phyloP scores from a whole-genome alignment of 2,113 vertebrate species.

The Uropsilus gracilis region DNA sequence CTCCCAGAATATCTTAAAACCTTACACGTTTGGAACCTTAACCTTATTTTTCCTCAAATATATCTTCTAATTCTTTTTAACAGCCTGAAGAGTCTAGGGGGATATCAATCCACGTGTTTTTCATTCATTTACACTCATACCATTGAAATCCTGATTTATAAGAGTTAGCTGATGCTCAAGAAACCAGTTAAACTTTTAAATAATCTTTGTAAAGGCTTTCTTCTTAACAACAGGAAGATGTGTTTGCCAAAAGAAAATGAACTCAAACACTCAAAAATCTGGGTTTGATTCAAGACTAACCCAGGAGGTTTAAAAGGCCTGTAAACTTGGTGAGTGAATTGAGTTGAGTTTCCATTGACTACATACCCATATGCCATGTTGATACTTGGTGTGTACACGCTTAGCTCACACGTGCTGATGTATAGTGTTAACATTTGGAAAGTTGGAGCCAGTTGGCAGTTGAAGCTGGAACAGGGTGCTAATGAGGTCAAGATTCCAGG shows the following conservation, averaged over 20 bases:
- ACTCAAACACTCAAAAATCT: constrained; percentile 77
- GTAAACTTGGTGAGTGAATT: constrained; percentile 67
- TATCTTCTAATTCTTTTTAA: constrained; percentile 48
- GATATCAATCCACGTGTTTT: constrained; percentile 73
- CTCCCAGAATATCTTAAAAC: not conserved
- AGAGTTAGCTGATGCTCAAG: constrained; percentile 73
- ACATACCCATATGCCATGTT: constrained; percentile 22
- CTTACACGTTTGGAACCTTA: constrained; percentile 13
- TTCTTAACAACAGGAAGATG: constrained; percentile 79
- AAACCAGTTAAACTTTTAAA: constrained; percentile 74
- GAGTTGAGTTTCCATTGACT: constrained; percentile 60
- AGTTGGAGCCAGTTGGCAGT: constrained; percentile 48
- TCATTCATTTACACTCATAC: constrained; percentile 66
- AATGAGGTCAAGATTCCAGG: constrained; percentile 56
- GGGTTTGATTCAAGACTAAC: constrained; percentile 77
- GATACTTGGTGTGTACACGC: constrained; percentile 14
- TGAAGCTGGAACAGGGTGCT: constrained; percentile 52
- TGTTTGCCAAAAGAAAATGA: constrained; percentile 79
- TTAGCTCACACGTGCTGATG: constrained; percentile 47
- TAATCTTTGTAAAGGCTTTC: constrained; percentile 75
- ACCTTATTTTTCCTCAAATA: constrained; percentile 51
- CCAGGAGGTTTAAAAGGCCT: constrained; percentile 64
- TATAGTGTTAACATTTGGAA: constrained; percentile 48
- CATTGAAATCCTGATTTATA: constrained; percentile 68
- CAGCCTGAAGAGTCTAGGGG: constrained; percentile 23